A percentile compares a stretch with the other conserved stretches of the same genome.
phyloP scores from a whole-genome alignment of 1,140 invertebrate genomes.

The Meloidogyne floridensis region DNA sequence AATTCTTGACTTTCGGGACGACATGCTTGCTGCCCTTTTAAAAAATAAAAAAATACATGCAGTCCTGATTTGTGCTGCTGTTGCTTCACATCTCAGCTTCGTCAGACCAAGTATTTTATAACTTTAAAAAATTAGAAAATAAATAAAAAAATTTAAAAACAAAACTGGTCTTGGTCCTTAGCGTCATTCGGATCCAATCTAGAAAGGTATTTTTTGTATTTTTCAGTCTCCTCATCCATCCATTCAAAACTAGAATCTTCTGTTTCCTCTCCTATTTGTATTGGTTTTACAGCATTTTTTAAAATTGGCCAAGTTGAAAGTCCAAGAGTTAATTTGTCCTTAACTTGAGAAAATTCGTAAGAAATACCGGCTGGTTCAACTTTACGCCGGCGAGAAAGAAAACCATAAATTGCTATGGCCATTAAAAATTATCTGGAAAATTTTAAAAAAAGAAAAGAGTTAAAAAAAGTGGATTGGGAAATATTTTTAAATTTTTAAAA shows the following conservation, averaged over 20 bases:
- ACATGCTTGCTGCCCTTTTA: no score
- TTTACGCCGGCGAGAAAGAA: conserved; percentile 31
- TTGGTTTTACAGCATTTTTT: conserved; percentile 4
- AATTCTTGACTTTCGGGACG: no score
- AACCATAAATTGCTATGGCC: conserved; percentile 46
- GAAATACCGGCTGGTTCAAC: conserved; percentile 53
- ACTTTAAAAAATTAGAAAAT: conserved; percentile 5
- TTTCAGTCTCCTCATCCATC: conserved; percentile 45
- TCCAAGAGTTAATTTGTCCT: conserved; percentile 45
- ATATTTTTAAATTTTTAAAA: no score
- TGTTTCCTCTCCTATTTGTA: background rate
- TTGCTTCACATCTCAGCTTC: conserved; percentile 51
- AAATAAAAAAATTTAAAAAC: conserved; percentile 6
- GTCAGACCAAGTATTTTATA: conserved; percentile 52
- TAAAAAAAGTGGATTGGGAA: no score
- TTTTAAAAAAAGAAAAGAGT: background rate
- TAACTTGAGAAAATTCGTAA: conserved; percentile 45
- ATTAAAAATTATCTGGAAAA: conserved; percentile 20
- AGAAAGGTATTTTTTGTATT: conserved; percentile 45
- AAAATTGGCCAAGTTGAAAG: conserved; percentile 41
- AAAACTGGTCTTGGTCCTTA: conserved; percentile 58
- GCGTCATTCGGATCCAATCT: conserved; percentile 52
- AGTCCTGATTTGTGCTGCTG: conserved; percentile 47
- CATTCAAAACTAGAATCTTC: conserved; percentile 38
- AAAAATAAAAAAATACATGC: conserved; percentile 45